Conservation (phyloP, 2,888 invertebrate species). For the Rambutsinella grinnellia region DNA sequence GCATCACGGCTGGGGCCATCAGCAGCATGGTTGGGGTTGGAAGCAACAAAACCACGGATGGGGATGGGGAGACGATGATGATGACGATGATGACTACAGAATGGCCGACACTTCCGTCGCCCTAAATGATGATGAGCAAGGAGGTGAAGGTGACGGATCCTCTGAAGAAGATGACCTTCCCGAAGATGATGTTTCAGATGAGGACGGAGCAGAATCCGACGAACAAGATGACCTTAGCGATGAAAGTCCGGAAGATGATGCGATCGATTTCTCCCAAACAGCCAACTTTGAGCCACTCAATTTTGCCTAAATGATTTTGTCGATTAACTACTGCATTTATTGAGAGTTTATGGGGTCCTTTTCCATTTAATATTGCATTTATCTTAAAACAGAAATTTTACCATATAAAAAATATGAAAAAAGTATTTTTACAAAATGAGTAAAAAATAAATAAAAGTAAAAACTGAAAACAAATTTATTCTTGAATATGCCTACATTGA, state of each 20-base stretch:
- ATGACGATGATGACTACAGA: constrained; percentile 43
- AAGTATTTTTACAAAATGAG: background rate
- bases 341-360: no score
- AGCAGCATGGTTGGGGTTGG: constrained; percentile 45
- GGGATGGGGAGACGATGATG: constrained; percentile 22
- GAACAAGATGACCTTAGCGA: background rate
- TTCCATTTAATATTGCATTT: constrained; percentile 27
- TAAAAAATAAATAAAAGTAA: background rate
- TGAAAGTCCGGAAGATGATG: constrained; percentile 24
- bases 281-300: no score
- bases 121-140: background rate
- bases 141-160: constrained; percentile 5
- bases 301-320: no score
- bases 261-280: no score
- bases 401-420: constrained; percentile 4
- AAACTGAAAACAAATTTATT: background rate
- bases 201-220: constrained; percentile 23
- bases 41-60: constrained; percentile 24
- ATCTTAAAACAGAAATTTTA: no score
- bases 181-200: constrained; percentile 32
- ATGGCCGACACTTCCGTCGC: background rate
- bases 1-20: constrained; percentile 42
- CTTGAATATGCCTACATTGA: background rate
- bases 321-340: no score
- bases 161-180: constrained; percentile 19